Evolutionary conservation across 2,888 invertebrate genomes (phyloP).

Genomic region (Argyresthia goedartella): DNA sequence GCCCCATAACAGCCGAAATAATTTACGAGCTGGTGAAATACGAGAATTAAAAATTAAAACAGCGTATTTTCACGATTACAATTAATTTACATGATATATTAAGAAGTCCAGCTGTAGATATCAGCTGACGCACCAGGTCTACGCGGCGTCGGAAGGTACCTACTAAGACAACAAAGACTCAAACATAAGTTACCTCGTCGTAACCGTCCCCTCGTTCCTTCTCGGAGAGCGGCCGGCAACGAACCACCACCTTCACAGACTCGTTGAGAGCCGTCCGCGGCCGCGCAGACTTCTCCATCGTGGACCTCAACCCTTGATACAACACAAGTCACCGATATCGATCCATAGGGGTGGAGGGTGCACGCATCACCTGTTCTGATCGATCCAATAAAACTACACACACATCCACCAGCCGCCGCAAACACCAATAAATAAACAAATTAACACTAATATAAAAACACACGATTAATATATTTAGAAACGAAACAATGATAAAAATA

Average conservation of each 20-base stretch:
- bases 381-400: constrained; percentile 19
- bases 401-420: constrained; percentile 13
- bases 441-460: constrained; percentile 20
- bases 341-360: constrained; percentile 55
- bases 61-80: constrained; percentile 1
- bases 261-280: constrained; percentile 76
- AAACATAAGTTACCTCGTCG: constrained; percentile 69
- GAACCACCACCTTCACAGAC: constrained; percentile 95
- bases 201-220: constrained; percentile 84
- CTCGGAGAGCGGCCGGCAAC: constrained; percentile 95
- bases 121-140: constrained; percentile 34
- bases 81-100: constrained; percentile 11
- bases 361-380: constrained; percentile 52
- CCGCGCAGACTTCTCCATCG: constrained; percentile 63
- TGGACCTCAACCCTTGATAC: constrained; percentile 31
- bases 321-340: constrained; percentile 51
- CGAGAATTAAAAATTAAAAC: too few species aligned
- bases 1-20: too few species aligned
- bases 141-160: constrained; percentile 6
- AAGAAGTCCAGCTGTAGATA: constrained; percentile 11
- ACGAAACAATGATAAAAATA: constrained; percentile 49
- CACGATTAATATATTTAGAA: constrained; percentile 42
- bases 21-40: too few species aligned
- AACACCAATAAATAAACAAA: constrained; percentile 24
- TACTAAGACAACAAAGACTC: constrained; percentile 21